phyloP scores from a whole-genome alignment of 2,888 invertebrate species.

The Ephialtes manifestator region DNA sequence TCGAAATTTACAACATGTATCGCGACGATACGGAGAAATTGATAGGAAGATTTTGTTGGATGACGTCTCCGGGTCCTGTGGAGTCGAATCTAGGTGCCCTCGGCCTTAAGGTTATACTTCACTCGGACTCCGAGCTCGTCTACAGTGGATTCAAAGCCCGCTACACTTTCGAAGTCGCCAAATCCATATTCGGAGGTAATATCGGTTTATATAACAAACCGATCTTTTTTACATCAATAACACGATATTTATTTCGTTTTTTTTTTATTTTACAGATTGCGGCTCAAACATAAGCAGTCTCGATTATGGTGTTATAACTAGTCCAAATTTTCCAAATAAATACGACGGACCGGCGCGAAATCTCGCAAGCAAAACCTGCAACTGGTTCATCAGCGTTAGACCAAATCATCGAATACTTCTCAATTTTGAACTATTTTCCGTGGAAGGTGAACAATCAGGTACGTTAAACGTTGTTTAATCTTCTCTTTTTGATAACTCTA shows the following conservation, averaged over 20 bases:
- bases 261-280: slow-evolving; percentile 92
- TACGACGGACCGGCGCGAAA: slow-evolving; percentile 94
- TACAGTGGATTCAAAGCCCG: slow-evolving; percentile 98
- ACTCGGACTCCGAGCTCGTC: slow-evolving; percentile 95
- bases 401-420: slow-evolving; percentile 95
- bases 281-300: slow-evolving; percentile 95
- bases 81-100: slow-evolving; percentile 96
- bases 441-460: slow-evolving; percentile 97
- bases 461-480: slow-evolving; percentile 59
- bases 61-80: slow-evolving; percentile 97
- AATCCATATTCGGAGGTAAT: slow-evolving; percentile 93
- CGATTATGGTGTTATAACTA: slow-evolving; percentile 94
- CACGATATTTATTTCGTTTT: slow-evolving; percentile 8
- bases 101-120: slow-evolving; percentile 95
- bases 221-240: neutral
- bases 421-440: slow-evolving; percentile 96
- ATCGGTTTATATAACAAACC: neutral
- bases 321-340: slow-evolving; percentile 96
- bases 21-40: slow-evolving; percentile 93
- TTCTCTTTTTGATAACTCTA: neutral
- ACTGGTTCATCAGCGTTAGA: slow-evolving; percentile 97
- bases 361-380: slow-evolving; percentile 95
- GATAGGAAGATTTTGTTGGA: slow-evolving; percentile 96
- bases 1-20: slow-evolving; percentile 96
- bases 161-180: slow-evolving; percentile 96